These are phyloP conservation scores for Mechanitis mazaeus DNA, from an alignment of 2,888 invertebrate species.

Conservation along the genomic window DNA sequence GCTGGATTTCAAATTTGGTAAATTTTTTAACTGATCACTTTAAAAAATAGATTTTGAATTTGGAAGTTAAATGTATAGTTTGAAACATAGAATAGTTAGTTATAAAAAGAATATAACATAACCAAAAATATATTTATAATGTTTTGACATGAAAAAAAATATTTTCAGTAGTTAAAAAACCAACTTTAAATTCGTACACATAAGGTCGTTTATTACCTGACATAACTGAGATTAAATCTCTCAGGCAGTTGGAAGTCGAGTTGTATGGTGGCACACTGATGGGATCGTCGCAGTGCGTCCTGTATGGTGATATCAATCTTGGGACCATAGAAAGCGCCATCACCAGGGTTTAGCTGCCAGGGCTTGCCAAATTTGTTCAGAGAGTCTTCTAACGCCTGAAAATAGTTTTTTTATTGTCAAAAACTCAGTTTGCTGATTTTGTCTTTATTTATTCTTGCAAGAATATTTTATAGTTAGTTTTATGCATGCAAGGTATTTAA, in stretches of 20 bases:
- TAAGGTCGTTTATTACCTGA: slow-evolving; percentile 68
- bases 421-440: too few relatives aligned
- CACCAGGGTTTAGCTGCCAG: slow-evolving; percentile 95
- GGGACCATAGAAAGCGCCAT: slow-evolving; percentile 99
- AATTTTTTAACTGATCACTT: background rate
- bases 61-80: too few relatives aligned
- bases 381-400: slow-evolving; percentile 86
- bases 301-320: slow-evolving; percentile 98
- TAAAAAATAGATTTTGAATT: too few relatives aligned
- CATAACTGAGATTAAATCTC: slow-evolving; percentile 88
- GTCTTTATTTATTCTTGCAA: background rate
- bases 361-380: slow-evolving; percentile 89
- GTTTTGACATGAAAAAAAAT: too few relatives aligned
- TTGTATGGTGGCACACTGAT: slow-evolving; percentile 99
- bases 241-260: slow-evolving; percentile 98
- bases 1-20: slow-evolving; percentile 55
- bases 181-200: background rate
- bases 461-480: too few relatives aligned
- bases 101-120: too few relatives aligned
- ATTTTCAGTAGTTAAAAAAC: too few relatives aligned
- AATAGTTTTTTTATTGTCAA: too few relatives aligned
- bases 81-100: too few relatives aligned
- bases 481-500: too few relatives aligned
- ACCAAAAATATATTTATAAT: too few relatives aligned
- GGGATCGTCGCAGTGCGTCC: slow-evolving; percentile 92